phyloP scores from a whole-genome alignment of 1,140 invertebrate species.

The Cecropterus lyciades region DNA sequence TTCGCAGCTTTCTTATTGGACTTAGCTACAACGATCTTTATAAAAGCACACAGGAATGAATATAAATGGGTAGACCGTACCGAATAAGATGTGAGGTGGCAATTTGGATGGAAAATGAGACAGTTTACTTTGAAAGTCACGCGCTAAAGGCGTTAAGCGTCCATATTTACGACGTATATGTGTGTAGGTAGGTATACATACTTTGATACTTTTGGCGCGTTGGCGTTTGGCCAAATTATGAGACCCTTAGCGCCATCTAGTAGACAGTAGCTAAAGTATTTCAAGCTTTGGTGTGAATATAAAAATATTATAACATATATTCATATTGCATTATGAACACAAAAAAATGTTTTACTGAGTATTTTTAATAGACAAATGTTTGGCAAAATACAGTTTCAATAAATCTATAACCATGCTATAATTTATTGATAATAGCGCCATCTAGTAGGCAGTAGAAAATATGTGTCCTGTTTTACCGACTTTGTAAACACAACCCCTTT shows the following conservation, averaged over 20 bases:
- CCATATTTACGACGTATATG: conserved; percentile 28
- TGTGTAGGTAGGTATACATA: too few relatives aligned
- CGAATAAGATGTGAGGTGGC: conserved; percentile 75
- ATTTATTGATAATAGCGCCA: conserved; percentile 41
- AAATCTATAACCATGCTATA: conserved; percentile 2
- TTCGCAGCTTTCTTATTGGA: conserved; percentile 24
- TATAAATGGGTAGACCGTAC: conserved; percentile 68
- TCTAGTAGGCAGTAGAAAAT: conserved; percentile 61
- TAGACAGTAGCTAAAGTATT: conserved; percentile 10
- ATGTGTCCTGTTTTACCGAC: conserved; percentile 61
- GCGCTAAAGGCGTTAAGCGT: conserved; percentile 52
- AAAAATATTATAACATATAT: too few relatives aligned
- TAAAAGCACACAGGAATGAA: conserved; percentile 70
- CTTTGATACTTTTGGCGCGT: not conserved
- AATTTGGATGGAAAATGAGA: conserved; percentile 78
- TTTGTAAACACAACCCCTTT: conserved; percentile 29
- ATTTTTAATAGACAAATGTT: not conserved
- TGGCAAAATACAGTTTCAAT: not conserved
- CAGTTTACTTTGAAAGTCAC: conserved; percentile 75
- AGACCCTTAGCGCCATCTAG: conserved; percentile 59
- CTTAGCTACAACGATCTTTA: conserved; percentile 58
- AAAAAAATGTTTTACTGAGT: too few relatives aligned
- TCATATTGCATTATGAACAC: too few relatives aligned
- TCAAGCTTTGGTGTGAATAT: not conserved
- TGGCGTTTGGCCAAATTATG: not conserved